Evolutionary conservation across 1,140 invertebrate genomes (phyloP).

Genomic region (Paracyclopina nana): DNA sequence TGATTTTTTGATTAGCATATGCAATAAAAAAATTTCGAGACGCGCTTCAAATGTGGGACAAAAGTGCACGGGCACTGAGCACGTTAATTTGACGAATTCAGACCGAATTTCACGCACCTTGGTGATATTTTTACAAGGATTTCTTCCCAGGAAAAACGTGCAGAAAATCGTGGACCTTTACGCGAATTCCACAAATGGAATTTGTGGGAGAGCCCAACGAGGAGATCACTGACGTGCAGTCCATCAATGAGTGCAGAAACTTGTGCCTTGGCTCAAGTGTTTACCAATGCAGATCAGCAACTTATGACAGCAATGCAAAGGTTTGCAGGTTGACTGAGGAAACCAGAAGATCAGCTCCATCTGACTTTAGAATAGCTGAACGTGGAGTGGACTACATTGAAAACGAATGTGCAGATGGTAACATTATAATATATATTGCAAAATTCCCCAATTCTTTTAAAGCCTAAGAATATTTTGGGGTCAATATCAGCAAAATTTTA

Average conservation of each 20-base stretch:
- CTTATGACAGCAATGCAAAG: conserved; percentile 26
- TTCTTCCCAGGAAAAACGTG: conserved; percentile 25
- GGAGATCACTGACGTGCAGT: conserved; percentile 22
- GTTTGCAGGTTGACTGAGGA: conserved; percentile 29
- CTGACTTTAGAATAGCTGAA: conserved; percentile 25
- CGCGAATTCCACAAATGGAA: conserved; percentile 30
- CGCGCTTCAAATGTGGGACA: no score
- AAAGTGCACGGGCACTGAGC: no score
- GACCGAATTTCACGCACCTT: no score
- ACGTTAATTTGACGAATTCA: no score
- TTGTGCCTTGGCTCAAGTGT: background rate
- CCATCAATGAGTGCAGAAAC: background rate
- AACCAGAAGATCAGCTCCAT: conserved; percentile 27
- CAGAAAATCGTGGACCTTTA: conserved; percentile 32
- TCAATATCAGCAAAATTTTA: no score
- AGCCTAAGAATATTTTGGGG: no score
- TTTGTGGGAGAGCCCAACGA: conserved; percentile 24
- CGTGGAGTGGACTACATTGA: conserved; percentile 32
- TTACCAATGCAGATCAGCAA: conserved; percentile 25
- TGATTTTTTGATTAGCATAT: no score
- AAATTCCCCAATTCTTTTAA: no score
- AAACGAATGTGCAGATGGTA: conserved; percentile 32
- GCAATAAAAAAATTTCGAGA: no score
- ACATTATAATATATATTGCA: conserved; percentile 16
- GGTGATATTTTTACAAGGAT: no score